These are phyloP conservation scores for Sylvilagus bachmani DNA, from an alignment of 2,113 vertebrate species.

Conservation along the genomic window DNA sequence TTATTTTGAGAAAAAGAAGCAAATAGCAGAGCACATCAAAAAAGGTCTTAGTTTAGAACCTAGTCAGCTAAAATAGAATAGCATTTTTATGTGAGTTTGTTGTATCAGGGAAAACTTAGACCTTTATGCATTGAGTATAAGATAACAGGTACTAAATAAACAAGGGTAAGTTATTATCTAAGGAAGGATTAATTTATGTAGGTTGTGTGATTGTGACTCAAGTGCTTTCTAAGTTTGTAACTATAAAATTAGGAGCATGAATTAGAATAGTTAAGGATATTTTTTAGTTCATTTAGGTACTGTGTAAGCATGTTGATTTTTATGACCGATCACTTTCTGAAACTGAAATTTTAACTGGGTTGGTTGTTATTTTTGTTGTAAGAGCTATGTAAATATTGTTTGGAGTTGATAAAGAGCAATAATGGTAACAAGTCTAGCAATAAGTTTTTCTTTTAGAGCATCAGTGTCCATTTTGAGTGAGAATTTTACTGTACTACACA, in stretches of 20 bases:
- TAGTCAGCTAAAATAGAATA: not conserved
- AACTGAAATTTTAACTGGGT: not conserved
- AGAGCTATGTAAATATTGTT: not conserved
- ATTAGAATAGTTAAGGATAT: not conserved
- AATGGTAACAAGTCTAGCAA: not conserved
- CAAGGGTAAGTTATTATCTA: slow-evolving; percentile 23
- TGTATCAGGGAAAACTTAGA: not conserved
- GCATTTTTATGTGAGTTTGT: not conserved
- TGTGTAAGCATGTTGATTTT: not conserved
- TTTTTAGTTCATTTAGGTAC: not conserved
- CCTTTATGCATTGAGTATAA: slow-evolving; percentile 40
- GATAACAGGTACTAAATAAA: not conserved
- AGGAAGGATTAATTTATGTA: not conserved
- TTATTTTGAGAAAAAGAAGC: not conserved
- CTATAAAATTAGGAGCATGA: not conserved
- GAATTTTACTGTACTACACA: not conserved
- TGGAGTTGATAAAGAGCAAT: not conserved
- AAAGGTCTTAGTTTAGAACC: not conserved
- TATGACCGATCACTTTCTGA: not conserved
- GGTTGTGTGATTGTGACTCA: not conserved
- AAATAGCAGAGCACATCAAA: not conserved
- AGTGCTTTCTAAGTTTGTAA: not conserved
- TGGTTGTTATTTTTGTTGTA: not conserved
- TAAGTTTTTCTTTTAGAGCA: not conserved
- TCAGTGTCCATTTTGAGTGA: not conserved